These are phyloP conservation scores for Trissoscelio sp. DNA, from an alignment of 2,888 invertebrate species.

Conservation along the genomic window DNA sequence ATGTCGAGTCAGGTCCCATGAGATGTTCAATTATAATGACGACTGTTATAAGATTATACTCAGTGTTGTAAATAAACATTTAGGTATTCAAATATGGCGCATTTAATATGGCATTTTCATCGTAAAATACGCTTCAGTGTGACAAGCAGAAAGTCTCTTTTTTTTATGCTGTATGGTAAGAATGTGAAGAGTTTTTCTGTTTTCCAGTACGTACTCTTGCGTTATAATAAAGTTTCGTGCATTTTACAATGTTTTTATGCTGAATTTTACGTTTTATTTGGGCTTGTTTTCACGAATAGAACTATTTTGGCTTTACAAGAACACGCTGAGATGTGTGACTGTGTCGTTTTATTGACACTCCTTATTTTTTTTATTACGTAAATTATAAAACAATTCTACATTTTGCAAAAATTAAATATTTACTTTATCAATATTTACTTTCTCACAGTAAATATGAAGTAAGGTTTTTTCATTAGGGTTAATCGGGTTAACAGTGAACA, in stretches of 20 bases:
- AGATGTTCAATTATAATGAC: background rate
- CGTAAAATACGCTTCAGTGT: slow-evolving; percentile 13
- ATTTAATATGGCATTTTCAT: slow-evolving; percentile 15
- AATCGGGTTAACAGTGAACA: no score
- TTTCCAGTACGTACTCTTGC: slow-evolving; percentile 33
- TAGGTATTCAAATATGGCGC: background rate
- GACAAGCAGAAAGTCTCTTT: slow-evolving; percentile 20
- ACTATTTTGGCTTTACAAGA: slow-evolving; percentile 15
- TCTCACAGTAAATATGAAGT: no score
- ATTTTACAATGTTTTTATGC: slow-evolving; percentile 44
- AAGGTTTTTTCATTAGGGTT: no score
- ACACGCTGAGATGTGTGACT: background rate
- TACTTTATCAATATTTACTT: no score
- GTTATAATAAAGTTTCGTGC: slow-evolving; percentile 45
- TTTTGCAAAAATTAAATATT: no score
- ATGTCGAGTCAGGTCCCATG: background rate
- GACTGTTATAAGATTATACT: background rate
- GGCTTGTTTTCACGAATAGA: slow-evolving; percentile 11
- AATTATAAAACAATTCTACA: no score
- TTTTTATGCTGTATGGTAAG: slow-evolving; percentile 14
- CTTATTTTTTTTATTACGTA: no score
- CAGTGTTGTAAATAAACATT: background rate
- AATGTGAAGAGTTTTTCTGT: slow-evolving; percentile 33
- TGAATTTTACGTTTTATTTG: slow-evolving; percentile 40
- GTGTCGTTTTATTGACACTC: slow-evolving; percentile 8